Conservation (phyloP, 2,797 vertebrate genomes). For the Enteromius viviparus region DNA sequence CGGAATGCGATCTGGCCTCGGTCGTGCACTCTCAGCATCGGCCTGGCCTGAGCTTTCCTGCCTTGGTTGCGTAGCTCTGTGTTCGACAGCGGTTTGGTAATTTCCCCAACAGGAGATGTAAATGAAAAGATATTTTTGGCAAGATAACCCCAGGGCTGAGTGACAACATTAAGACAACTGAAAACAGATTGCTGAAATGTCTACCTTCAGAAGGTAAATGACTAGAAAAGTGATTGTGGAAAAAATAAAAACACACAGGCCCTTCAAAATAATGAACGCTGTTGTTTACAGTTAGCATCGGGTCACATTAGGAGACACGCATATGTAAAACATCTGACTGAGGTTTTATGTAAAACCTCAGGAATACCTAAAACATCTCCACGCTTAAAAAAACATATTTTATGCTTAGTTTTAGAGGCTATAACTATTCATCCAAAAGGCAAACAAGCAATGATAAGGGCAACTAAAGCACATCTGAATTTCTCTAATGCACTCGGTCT, state of each 20-base stretch:
- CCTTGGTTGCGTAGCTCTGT: conserved; percentile 36
- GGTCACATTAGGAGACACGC: neutral
- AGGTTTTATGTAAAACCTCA: conserved; percentile 20
- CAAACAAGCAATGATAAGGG: neutral
- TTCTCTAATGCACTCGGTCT: conserved; percentile 4
- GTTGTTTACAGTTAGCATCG: neutral
- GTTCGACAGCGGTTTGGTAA: conserved; percentile 10
- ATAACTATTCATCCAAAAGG: conserved; percentile 15
- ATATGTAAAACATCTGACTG: conserved; percentile 24
- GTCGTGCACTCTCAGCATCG: neutral
- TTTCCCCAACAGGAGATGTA: conserved; percentile 38
- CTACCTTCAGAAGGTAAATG: conserved; percentile 27
- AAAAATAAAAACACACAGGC: neutral
- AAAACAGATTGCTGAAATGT: conserved; percentile 39
- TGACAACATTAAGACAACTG: conserved; percentile 51
- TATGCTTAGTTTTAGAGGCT: neutral
- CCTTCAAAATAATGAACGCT: conserved; percentile 5
- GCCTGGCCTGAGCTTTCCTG: conserved; percentile 26
- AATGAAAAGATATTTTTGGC: conserved; percentile 55
- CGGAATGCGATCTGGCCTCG: conserved; percentile 47
- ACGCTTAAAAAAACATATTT: neutral
- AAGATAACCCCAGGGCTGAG: conserved; percentile 26
- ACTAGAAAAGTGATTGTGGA: conserved; percentile 5
- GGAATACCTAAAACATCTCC: neutral
- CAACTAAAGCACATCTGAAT: conserved; percentile 24